These are phyloP conservation scores for Holacanthus passer DNA, from an alignment of 2,113 vertebrate species.

Conservation along the genomic window DNA sequence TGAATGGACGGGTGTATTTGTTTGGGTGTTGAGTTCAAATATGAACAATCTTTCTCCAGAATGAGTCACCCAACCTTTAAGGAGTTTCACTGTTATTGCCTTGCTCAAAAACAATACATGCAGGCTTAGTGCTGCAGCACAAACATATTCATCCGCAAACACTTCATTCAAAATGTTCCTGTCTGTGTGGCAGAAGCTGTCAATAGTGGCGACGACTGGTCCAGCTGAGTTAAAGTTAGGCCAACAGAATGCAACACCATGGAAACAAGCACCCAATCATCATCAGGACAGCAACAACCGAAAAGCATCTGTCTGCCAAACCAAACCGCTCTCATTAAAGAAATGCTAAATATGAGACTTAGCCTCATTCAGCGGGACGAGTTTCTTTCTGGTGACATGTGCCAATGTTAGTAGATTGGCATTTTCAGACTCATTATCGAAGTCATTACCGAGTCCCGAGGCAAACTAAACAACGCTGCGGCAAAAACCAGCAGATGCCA, in stretches of 20 bases:
- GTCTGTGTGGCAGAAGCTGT: conserved; percentile 22
- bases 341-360: conserved; percentile 48
- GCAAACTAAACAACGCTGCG: conserved; percentile 32
- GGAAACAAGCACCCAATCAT: conserved; percentile 54
- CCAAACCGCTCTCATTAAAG: conserved; percentile 43
- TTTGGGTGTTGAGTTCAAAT: too few species aligned
- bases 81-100: conserved; percentile 42
- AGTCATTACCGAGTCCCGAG: conserved; percentile 59
- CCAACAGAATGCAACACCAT: conserved; percentile 31
- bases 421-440: conserved; percentile 49
- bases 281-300: conserved; percentile 30
- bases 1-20: too few species aligned
- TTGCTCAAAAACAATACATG: conserved; percentile 37
- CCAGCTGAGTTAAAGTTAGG: conserved; percentile 32
- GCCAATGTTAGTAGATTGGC: conserved; percentile 45
- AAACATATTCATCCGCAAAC: too few species aligned
- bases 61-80: too few species aligned
- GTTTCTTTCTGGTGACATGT: conserved; percentile 30
- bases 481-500: conserved; percentile 35
- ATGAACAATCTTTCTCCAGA: too few species aligned
- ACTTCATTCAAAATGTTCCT: conserved; percentile 24
- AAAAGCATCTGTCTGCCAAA: conserved; percentile 51
- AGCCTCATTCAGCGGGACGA: conserved; percentile 25
- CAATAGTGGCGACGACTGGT: conserved; percentile 14
- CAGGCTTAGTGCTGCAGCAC: conserved; percentile 13